A percentile compares a stretch with the other conserved stretches of the same genome.
Evolutionary conservation across 2,113 vertebrate species (phyloP).

Genomic region (Ploceus nigricollis): DNA sequence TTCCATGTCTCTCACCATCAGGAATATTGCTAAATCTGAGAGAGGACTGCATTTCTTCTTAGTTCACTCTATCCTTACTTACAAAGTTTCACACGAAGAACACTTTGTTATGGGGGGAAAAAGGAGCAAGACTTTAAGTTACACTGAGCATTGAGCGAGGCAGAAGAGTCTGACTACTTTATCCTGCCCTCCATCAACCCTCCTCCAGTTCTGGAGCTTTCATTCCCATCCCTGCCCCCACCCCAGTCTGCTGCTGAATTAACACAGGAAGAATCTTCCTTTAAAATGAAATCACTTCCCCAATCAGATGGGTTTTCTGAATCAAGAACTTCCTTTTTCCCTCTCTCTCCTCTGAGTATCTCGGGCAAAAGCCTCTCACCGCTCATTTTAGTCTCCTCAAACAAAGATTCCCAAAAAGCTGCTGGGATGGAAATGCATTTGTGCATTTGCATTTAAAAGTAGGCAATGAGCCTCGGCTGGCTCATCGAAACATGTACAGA

Average conservation of each 20-base stretch:
- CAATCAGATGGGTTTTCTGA: neutral
- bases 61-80: neutral
- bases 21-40: neutral
- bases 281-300: neutral
- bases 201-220: neutral
- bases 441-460: neutral
- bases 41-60: neutral
- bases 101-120: neutral
- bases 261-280: neutral
- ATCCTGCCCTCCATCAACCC: neutral
- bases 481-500: neutral
- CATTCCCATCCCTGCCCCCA: neutral
- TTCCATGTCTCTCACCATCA: neutral
- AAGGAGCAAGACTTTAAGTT: neutral
- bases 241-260: neutral
- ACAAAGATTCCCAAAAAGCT: neutral
- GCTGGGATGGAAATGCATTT: neutral
- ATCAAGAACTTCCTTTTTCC: neutral
- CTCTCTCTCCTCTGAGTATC: neutral
- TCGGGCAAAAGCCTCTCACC: neutral
- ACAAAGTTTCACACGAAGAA: neutral
- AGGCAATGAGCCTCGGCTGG: neutral
- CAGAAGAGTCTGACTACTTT: neutral
- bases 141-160: neutral
- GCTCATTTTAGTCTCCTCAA: neutral